phyloP scores from a whole-genome alignment of 2,797 vertebrate genomes.

The Phalloptychus januarius region DNA sequence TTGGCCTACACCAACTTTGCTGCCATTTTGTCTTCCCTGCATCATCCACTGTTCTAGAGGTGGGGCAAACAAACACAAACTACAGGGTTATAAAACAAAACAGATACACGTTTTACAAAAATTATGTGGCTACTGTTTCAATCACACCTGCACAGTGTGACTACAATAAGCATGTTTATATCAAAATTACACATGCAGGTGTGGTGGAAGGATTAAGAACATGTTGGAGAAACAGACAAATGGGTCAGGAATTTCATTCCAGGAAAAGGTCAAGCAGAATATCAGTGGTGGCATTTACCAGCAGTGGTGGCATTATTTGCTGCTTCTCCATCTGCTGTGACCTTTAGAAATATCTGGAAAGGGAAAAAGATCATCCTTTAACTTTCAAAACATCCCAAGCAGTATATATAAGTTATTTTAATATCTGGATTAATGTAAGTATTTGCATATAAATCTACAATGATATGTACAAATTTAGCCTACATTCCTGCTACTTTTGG shows the following conservation, averaged over 20 bases:
- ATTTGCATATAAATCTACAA: neutral
- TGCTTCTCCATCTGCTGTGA: constrained; percentile 87
- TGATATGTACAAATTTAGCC: neutral
- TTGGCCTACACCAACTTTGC: constrained; percentile 52
- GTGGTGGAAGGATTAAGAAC: constrained; percentile 19
- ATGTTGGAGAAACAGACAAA: constrained; percentile 10
- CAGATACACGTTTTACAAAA: constrained; percentile 2
- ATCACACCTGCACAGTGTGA: neutral
- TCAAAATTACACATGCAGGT: constrained; percentile 23
- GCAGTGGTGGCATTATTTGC: constrained; percentile 66
- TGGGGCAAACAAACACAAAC: constrained; percentile 41
- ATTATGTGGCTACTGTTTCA: neutral
- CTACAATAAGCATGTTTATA: constrained; percentile 6
- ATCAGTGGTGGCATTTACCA: constrained; percentile 69
- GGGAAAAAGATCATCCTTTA: constrained; percentile 28
- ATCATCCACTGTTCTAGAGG: constrained; percentile 83
- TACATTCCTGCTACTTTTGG: neutral
- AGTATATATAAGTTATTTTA: constrained; percentile 4
- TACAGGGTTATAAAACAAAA: constrained; percentile 24
- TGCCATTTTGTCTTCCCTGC: constrained; percentile 69
- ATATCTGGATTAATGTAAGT: neutral
- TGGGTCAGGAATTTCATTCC: constrained; percentile 46
- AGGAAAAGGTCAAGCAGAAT: constrained; percentile 49
- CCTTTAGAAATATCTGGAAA: constrained; percentile 94
- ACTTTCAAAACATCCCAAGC: constrained; percentile 24